Base-by-base conservation (phyloP, 2,797 vertebrate species). In the Huso huso region DNA sequence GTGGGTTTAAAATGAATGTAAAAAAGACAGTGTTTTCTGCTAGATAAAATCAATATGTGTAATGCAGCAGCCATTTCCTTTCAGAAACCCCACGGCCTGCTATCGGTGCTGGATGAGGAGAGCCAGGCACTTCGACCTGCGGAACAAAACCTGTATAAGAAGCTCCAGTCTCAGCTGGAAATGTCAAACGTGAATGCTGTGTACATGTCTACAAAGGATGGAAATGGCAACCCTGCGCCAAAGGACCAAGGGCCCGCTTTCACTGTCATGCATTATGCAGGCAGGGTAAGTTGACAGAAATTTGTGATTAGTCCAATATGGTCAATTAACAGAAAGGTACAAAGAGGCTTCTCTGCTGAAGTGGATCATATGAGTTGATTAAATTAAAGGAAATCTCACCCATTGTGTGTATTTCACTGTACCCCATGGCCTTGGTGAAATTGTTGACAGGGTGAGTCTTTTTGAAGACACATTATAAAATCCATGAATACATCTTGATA, bases 91-190 rank as follows among this genome's bases (percentile, higher is more conserved):
- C 92, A 92, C 67, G 95, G 96, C 48, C 87, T 98, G 81, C 84
- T 98, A 70, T 90, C 87, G 64, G 71, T 94, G 71, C 75, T 98
- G 74, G 94, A 98, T 76, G 96, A 98, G 81, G 95, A 97, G 87
- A 95, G 93, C 73, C 92, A 94, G 15, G 87, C 84, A 55, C 37
- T 87, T 68, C 86, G 91, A 81, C 90, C 92, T 6, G 69, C 82
- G 51, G 95, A 97, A 82, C 82, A 93, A 68, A 91, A 75, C 70
- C 84, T 98, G 68, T 92, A 93, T 70, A 93, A 91, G 82, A 92
- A 89, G 64, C 78, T 98, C 48, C 93, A 93, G 4, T 74, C 82
- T 37, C 93, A 91, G 74, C 78, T 98, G 69, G 93, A 94, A 66
- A 79, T 89, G 1, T 84, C 77, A 49, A 86, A 86, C 5, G 83